phyloP scores from a whole-genome alignment of 2,113 vertebrate species.

The Oreocharis arfaki region DNA sequence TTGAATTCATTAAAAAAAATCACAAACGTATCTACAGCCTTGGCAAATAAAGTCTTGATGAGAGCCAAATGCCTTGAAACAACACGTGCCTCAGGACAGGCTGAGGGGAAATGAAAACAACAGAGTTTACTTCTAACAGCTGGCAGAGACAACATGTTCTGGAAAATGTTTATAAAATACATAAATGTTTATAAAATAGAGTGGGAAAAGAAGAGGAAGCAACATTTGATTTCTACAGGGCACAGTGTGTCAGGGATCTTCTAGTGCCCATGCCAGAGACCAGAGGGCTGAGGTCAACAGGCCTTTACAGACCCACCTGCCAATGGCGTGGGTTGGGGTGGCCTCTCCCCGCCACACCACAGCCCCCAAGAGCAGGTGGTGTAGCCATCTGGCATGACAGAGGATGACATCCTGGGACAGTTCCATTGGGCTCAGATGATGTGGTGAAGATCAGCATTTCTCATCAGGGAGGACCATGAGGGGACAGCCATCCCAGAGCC shows the following conservation, averaged over 20 bases:
- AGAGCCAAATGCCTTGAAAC: neutral
- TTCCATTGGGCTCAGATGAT: fast-evolving
- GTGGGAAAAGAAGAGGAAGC: neutral
- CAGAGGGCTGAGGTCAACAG: neutral
- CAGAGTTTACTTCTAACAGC: neutral
- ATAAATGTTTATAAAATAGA: neutral
- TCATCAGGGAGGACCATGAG: fast-evolving
- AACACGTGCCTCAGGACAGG: neutral
- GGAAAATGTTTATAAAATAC: neutral
- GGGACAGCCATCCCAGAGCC: neutral
- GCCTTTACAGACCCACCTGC: neutral
- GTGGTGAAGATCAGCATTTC: neutral
- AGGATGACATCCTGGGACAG: neutral
- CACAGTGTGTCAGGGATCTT: fast-evolving
- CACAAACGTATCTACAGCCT: neutral
- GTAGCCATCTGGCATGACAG: neutral
- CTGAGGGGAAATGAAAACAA: neutral
- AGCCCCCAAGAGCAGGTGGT: neutral
- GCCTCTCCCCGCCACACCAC: neutral
- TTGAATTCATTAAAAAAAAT: neutral
- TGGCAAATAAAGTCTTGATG: neutral
- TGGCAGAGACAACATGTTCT: neutral
- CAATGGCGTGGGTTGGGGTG: fast-evolving
- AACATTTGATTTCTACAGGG: neutral
- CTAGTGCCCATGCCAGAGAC: neutral